Evolutionary conservation across 2,113 vertebrate genomes (phyloP).

Genomic region (Mirza zaza): DNA sequence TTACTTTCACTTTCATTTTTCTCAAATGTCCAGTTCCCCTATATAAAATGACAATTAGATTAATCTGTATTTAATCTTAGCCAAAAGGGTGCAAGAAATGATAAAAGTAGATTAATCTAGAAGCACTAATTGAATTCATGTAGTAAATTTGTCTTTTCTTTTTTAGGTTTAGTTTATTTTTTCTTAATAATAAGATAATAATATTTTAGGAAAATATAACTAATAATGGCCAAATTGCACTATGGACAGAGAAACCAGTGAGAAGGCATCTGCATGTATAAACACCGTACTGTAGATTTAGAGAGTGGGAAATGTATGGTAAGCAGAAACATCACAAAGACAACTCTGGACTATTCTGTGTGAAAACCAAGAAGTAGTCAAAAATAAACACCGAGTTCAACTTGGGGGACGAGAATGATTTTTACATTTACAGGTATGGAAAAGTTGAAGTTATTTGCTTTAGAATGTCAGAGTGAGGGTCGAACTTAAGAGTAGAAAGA

Average conservation of each 20-base stretch:
- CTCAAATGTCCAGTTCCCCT: not conserved
- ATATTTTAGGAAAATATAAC: constrained; percentile 8
- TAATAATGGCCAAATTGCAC: not conserved
- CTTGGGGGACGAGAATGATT: not conserved
- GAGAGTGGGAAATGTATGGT: not conserved
- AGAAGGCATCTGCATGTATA: not conserved
- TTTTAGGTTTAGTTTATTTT: not conserved
- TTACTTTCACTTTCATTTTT: not conserved
- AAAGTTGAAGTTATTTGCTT: not conserved
- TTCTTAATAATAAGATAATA: not conserved
- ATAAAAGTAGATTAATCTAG: not conserved
- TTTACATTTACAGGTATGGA: not conserved
- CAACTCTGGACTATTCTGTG: not conserved
- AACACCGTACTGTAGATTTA: not conserved
- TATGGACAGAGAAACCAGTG: not conserved
- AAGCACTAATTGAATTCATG: not conserved
- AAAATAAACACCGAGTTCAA: not conserved
- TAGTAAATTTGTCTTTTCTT: not conserved
- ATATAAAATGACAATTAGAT: not conserved
- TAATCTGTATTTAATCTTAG: not conserved
- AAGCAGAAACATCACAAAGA: not conserved
- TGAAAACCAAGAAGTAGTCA: not conserved
- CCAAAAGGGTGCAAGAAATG: not conserved
- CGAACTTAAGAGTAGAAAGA: not conserved
- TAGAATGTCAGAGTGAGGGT: not conserved